Conservation (phyloP, 2,113 vertebrate genomes). For the Seriola aureovittata region DNA sequence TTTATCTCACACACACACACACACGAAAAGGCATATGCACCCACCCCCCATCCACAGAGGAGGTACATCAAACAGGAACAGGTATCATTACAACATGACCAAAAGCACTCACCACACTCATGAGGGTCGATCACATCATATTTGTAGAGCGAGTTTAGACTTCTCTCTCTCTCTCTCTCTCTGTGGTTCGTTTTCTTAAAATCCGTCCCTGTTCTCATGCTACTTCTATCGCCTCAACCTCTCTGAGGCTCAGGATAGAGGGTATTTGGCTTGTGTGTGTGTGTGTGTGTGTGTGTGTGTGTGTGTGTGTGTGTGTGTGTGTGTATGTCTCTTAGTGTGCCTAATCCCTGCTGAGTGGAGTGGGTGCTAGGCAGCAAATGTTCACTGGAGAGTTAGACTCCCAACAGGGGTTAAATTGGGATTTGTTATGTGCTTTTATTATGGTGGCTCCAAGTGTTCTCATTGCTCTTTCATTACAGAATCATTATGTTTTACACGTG, state of each 20-base stretch:
- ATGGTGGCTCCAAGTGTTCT: background rate
- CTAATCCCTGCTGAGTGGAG: slow-evolving; percentile 80
- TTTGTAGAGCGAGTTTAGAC: slow-evolving; percentile 24
- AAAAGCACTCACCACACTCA: slow-evolving; percentile 73
- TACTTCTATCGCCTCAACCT: slow-evolving; percentile 45
- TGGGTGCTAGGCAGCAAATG: slow-evolving; percentile 80
- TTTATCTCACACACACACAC: background rate
- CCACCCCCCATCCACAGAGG: slow-evolving; percentile 23
- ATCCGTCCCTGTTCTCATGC: slow-evolving; percentile 30
- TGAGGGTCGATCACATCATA: slow-evolving; percentile 51
- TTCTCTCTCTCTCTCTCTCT: slow-evolving; percentile 23
- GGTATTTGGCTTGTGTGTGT: slow-evolving; percentile 44
- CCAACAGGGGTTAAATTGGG: slow-evolving; percentile 53
- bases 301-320: slow-evolving; percentile 29
- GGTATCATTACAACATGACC: slow-evolving; percentile 44
- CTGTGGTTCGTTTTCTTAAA: slow-evolving; percentile 34
- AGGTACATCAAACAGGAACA: slow-evolving; percentile 59
- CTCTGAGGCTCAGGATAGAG: slow-evolving; percentile 46
- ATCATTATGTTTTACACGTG: background rate
- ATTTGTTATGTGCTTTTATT: slow-evolving; percentile 43
- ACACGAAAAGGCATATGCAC: slow-evolving; percentile 13
- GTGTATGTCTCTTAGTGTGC: slow-evolving; percentile 55
- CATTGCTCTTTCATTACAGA: background rate
- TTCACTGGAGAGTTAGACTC: slow-evolving; percentile 68
- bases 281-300: slow-evolving; percentile 39